phyloP scores from a whole-genome alignment of 2,113 vertebrate genomes.

The Psephotus haematonotus region DNA sequence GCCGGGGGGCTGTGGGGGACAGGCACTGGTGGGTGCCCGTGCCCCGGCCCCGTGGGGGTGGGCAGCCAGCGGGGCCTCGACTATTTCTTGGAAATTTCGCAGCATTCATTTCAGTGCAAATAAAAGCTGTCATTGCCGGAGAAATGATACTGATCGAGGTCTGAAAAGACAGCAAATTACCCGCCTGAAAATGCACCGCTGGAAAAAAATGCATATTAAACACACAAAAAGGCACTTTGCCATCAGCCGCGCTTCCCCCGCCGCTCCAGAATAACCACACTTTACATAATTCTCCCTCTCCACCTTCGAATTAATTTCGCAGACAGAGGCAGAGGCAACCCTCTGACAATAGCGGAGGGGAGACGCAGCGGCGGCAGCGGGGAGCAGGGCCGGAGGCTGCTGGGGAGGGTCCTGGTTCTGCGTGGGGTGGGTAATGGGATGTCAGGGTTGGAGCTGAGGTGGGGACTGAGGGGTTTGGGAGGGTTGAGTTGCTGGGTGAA shows the following conservation, averaged over 20 bases:
- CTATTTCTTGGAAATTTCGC: constrained; percentile 83
- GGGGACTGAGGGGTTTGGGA: background rate
- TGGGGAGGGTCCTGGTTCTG: background rate
- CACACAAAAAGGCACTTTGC: constrained; percentile 81
- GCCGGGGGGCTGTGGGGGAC: background rate
- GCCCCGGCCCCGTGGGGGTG: constrained; percentile 30
- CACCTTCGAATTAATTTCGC: constrained; percentile 71
- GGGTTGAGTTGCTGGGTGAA: background rate
- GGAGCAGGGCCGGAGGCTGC: background rate
- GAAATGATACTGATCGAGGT: constrained; percentile 84
- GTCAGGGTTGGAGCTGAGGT: background rate
- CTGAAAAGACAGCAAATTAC: constrained; percentile 85
- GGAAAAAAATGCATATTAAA: constrained; percentile 82
- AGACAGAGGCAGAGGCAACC: constrained; percentile 68
- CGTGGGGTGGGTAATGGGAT: fast-evolving
- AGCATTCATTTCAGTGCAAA: constrained; percentile 83
- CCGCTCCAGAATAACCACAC: constrained; percentile 74
- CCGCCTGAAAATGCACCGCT: constrained; percentile 77
- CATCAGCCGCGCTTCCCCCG: constrained; percentile 72
- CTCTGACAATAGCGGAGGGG: constrained; percentile 51
- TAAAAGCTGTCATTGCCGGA: constrained; percentile 83
- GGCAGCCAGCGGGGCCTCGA: constrained; percentile 72
- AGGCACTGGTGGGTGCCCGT: background rate
- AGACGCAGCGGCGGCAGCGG: background rate
- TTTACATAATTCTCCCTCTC: constrained; percentile 77